phyloP scores from a whole-genome alignment of 1,140 invertebrate species.

The Aphidius ervi region DNA sequence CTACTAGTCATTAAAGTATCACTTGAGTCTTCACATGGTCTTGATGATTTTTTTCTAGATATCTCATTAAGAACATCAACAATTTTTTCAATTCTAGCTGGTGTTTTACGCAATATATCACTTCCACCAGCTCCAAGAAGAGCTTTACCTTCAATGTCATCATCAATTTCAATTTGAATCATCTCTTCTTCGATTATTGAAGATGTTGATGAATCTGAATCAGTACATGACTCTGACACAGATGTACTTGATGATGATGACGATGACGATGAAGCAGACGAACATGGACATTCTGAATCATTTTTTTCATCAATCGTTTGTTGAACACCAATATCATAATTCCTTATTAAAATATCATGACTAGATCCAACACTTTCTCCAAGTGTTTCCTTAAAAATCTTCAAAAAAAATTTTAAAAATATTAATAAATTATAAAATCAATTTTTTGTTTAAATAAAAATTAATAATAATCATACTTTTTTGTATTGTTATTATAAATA shows the following conservation, averaged over 20 bases:
- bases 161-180: conserved; percentile 31
- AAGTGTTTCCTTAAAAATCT: conserved; percentile 39
- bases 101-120: conserved; percentile 21
- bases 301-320: conserved; percentile 26
- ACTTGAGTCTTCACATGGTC: not conserved
- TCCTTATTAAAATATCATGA: conserved; percentile 27
- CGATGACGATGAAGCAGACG: too few species aligned
- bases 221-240: conserved; percentile 1
- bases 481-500: too few species aligned
- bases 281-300: conserved; percentile 11
- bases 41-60: conserved; percentile 24
- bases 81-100: conserved; percentile 29
- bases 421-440: not conserved
- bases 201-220: conserved; percentile 26
- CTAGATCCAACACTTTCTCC: conserved; percentile 24
- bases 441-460: too few species aligned
- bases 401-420: conserved; percentile 4
- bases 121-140: conserved; percentile 11
- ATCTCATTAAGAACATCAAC: conserved; percentile 29
- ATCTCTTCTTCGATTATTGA: conserved; percentile 33
- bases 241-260: too few species aligned
- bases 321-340: conserved; percentile 31
- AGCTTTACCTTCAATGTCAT: conserved; percentile 5
- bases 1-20: not conserved
- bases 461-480: too few species aligned